Base-by-base conservation (phyloP, 2,113 vertebrate genomes). In the Lophius piscatorius region DNA sequence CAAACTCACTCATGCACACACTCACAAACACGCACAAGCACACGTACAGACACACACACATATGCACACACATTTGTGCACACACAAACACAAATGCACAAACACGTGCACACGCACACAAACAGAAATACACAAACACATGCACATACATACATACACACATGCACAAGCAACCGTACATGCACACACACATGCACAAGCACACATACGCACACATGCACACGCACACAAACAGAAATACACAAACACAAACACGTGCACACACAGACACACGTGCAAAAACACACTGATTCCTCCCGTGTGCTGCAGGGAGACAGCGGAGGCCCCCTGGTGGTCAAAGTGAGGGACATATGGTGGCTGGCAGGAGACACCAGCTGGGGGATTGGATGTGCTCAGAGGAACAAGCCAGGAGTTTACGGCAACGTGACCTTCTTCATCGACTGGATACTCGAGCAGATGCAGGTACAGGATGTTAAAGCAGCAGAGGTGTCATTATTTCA, bases 331-430 rank as follows among this genome's bases (percentile, higher is more conserved):
- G 95, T 97, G 61, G 92, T 91, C 0, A 18, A 64, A 1, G 74
- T 92, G 36, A 84, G 64, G 45, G 48, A 54, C 0, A 0, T 91
- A 54, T 98, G 96, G 96, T 98, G 95, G 95, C 78, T 98, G 79
- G 87, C 92, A 3, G 96, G 96, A 40, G 93, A 93, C 61, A 98
- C 95, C 0, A 98, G 96, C 84, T 98, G 93, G 94, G 96, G 96
- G 17, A 71, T 82, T 0, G 94, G 93, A 44, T 98, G 96, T 64
- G 96, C 93, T 46, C 36, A 40, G 35, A 72, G 4, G 4, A 89
- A 91, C 47, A 93, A 80, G 18, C 96, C 95, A 0, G 96, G 96
- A 6, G 93, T 97, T 7, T 98, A 98, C 0, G 92, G 91, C 9
- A 96, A 96, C 0, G 73, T 98, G 28, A 89, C 92, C 1, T 57